These are phyloP conservation scores for Candoia aspera DNA, from an alignment of 2,113 vertebrate species.

Conservation along the genomic window DNA sequence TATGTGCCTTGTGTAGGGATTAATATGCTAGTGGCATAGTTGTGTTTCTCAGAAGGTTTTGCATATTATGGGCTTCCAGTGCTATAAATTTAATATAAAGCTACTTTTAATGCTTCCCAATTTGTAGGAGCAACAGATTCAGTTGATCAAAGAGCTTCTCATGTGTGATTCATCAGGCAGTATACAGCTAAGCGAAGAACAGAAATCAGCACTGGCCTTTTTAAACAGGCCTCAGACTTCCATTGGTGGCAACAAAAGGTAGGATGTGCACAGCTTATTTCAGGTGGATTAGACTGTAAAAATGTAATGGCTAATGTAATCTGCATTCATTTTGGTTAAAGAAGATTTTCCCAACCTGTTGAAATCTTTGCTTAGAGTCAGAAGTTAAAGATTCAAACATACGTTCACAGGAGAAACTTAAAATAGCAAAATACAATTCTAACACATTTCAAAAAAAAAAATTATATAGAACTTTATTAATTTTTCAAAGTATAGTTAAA, in stretches of 20 bases:
- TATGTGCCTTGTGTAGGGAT: conserved; percentile 20
- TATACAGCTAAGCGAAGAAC: conserved; percentile 94
- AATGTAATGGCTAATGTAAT: not conserved
- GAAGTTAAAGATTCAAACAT: not conserved
- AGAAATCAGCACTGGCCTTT: conserved; percentile 92
- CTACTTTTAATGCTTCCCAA: conserved; percentile 45
- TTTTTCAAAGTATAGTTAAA: no score
- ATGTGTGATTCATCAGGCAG: conserved; percentile 90
- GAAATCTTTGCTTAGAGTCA: not conserved
- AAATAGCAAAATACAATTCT: not conserved
- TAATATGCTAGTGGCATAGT: conserved; percentile 57
- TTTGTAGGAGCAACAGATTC: conserved; percentile 91
- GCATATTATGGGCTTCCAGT: conserved; percentile 54
- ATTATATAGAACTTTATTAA: no score
- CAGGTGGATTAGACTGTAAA: not conserved
- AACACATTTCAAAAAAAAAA: no score
- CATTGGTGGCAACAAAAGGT: conserved; percentile 83
- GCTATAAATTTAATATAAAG: conserved; percentile 60
- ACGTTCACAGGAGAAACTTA: not conserved
- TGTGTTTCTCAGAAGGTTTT: conserved; percentile 42
- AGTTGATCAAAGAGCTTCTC: conserved; percentile 93
- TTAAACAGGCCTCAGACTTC: conserved; percentile 83
- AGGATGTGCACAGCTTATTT: conserved; percentile 44
- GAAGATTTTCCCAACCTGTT: not conserved
- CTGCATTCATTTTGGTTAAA: not conserved